phyloP scores from a whole-genome alignment of 2,797 vertebrate genomes.

The Diplodus sargus region DNA sequence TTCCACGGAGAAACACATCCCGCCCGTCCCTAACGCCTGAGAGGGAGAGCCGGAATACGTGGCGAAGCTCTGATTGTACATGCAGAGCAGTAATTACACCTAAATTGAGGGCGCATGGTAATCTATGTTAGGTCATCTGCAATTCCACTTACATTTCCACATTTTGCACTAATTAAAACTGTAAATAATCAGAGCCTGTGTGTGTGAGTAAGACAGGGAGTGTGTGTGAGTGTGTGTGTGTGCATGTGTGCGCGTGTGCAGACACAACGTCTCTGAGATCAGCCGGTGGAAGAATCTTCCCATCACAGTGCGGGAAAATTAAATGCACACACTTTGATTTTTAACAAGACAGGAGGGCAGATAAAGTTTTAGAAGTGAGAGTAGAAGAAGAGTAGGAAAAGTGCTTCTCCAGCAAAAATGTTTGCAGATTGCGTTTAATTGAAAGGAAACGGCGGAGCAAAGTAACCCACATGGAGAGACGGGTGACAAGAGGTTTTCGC shows the following conservation, averaged over 20 bases:
- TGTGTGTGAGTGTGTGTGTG: background rate
- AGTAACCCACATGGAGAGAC: slow-evolving; percentile 48
- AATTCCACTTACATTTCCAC: slow-evolving; percentile 84
- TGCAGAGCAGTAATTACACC: slow-evolving; percentile 79
- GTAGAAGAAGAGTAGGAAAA: slow-evolving; percentile 44
- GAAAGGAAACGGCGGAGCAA: slow-evolving; percentile 61
- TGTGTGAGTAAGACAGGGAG: background rate
- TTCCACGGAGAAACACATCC: slow-evolving; percentile 46
- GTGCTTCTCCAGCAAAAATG: slow-evolving; percentile 66
- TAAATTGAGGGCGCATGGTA: slow-evolving; percentile 84
- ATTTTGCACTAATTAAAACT: slow-evolving; percentile 85
- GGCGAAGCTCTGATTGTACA: slow-evolving; percentile 62
- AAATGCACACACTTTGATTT: slow-evolving; percentile 73
- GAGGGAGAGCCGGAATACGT: slow-evolving; percentile 41
- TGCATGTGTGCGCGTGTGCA: slow-evolving; percentile 8
- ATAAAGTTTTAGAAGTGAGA: slow-evolving; percentile 47
- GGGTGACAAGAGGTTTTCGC: slow-evolving; percentile 37
- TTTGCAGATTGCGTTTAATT: slow-evolving; percentile 67
- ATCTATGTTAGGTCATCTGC: slow-evolving; percentile 84
- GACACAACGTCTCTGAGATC: slow-evolving; percentile 53
- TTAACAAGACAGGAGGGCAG: slow-evolving; percentile 64
- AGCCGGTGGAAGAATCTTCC: slow-evolving; percentile 52
- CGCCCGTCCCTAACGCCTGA: slow-evolving; percentile 14
- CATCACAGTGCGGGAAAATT: slow-evolving; percentile 69
- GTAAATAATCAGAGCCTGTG: slow-evolving; percentile 78